Evolutionary conservation across 2,113 vertebrate genomes (phyloP), one percentile per base, ranked within the genome.

Genomic region (Cyanoliseus patagonus): DNA sequence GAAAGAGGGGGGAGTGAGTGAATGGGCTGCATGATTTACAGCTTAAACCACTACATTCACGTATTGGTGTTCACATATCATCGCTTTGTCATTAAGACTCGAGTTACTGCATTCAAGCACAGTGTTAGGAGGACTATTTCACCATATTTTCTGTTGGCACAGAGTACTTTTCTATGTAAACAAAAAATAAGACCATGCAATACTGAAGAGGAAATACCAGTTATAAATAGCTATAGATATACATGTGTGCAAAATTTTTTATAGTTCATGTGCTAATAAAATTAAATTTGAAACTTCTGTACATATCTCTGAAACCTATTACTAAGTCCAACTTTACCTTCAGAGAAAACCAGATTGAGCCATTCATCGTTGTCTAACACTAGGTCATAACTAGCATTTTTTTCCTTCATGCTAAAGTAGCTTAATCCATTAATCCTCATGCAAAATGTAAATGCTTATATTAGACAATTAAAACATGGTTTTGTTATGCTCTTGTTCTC

Each of bases 391-490:
- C 9, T 55, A 83, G 18, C 17, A 73, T 3, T 30, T 68, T 91
- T 77, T 82, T 13, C 20, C 22, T 96, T 81, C 25, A 33, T 3
- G 19, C 52, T 81, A 20, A 93, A 83, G 28, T 51, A 88, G 30
- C 55, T 90, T 88, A 86, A 93, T 68, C 37, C 61, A 37, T 67
- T 88, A 90, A 86, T 94, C 64, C 55, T 83, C 68, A 84, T 7
- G 49, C 74, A 93, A 84, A 91, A 75, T 89, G 30, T 72, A 77
- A 95, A 57, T 88, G 9, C 83, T 91, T 89, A 5, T 72, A 83
- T 91, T 80, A 76, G 52, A 49, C 39, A 77, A n/a, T 85, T 88
- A 83, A 57, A 91, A 30, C 25, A 75, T 57, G 51, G 27, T 8
- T 64, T 80, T 81, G 42, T 61, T 72, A 6, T 62, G 15, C 24